A percentile compares a stretch with the other conserved stretches of the same genome.
These are phyloP conservation scores for Drosophila antonietae DNA, from an alignment of 2,888 invertebrate species.

Conservation along the genomic window DNA sequence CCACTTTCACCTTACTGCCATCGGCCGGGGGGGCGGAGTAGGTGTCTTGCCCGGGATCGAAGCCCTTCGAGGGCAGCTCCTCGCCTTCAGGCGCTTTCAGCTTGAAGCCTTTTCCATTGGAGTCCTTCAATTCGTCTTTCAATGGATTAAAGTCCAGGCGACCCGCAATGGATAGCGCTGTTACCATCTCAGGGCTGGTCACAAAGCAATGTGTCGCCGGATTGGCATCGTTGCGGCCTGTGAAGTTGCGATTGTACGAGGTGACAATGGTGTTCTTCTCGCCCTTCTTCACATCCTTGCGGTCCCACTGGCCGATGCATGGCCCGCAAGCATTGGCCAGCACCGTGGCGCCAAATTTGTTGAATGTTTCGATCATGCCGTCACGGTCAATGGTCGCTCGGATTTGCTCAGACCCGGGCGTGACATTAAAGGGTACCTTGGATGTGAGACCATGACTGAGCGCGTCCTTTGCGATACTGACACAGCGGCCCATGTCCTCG, in stretches of 20 bases:
- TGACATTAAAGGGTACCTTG: constrained; percentile 98
- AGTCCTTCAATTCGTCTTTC: constrained; percentile 93
- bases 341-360: constrained; percentile 96
- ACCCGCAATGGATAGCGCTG: constrained; percentile 95
- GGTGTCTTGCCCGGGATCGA: constrained; percentile 98
- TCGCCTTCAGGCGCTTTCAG: constrained; percentile 93
- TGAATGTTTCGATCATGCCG: constrained; percentile 93
- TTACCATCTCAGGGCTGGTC: constrained; percentile 96
- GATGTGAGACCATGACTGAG: constrained; percentile 95
- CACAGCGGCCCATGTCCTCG: constrained; percentile 99
- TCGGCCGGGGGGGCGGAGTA: constrained; percentile 92
- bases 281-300: constrained; percentile 98
- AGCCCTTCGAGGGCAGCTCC: constrained; percentile 96
- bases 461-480: constrained; percentile 96
- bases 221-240: constrained; percentile 98
- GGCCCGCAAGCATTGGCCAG: constrained; percentile 99
- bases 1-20: constrained; percentile 87
- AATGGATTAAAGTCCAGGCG: constrained; percentile 97
- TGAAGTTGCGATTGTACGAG: constrained; percentile 99
- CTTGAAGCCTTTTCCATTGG: constrained; percentile 94
- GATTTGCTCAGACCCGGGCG: constrained; percentile 99
- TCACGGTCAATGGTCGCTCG: constrained; percentile 99
- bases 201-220: constrained; percentile 99
- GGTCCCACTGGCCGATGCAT: constrained; percentile 99
- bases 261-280: constrained; percentile 99